phyloP scores from a whole-genome alignment of 37 sponge, comb jelly and placozoan genomes.

The Chondrilla cf. caribensis region DNA sequence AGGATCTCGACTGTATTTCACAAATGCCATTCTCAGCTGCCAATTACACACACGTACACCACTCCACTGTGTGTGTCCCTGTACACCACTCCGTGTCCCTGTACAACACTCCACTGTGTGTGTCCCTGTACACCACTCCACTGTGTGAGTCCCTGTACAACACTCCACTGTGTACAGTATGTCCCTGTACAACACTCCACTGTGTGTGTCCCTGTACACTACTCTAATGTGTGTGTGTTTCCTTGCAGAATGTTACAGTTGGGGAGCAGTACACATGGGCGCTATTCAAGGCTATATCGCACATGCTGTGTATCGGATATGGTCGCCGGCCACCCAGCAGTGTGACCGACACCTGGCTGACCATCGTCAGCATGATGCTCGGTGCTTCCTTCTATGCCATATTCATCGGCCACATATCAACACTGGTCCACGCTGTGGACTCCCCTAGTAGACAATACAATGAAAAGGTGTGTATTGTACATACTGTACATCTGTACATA shows the following conservation, averaged over 20 bases:
- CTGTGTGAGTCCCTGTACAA: no score
- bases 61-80: no score
- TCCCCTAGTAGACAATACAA: conserved; percentile 54
- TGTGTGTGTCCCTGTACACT: no score
- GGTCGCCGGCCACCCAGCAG: conserved; percentile 60
- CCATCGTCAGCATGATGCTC: conserved; percentile 69
- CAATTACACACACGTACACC: no score
- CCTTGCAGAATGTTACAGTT: conserved; percentile 46
- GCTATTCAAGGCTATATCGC: conserved; percentile 39
- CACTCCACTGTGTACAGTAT: no score
- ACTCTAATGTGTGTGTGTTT: not conserved
- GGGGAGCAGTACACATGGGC: conserved; percentile 58
- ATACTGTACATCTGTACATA: no score
- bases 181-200: no score
- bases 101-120: no score
- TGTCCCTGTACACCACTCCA: no score
- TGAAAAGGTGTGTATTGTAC: conserved; percentile 42
- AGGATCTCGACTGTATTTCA: no score
- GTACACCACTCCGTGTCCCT: no score
- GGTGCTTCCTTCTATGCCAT: conserved; percentile 72
- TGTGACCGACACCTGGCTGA: conserved; percentile 56
- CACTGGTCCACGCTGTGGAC: conserved; percentile 39
- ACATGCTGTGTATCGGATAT: conserved; percentile 66
- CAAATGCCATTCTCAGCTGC: no score
- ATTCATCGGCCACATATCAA: conserved; percentile 75